phyloP scores from a whole-genome alignment of 2,113 vertebrate species.

The Panurus biarmicus region DNA sequence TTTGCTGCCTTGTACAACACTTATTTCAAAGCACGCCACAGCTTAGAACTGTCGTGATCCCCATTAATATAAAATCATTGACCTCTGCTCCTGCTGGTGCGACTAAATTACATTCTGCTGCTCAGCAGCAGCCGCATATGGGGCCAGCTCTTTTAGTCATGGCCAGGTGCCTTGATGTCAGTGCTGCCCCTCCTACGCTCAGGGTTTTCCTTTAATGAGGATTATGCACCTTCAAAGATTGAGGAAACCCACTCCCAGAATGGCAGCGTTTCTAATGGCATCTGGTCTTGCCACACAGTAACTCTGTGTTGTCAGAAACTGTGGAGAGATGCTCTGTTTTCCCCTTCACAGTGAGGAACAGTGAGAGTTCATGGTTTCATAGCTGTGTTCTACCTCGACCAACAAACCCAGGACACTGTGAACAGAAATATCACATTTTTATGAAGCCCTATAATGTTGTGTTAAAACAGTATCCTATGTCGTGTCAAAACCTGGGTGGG shows the following conservation, averaged over 20 bases:
- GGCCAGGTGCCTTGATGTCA: constrained; percentile 78
- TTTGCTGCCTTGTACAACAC: constrained; percentile 76
- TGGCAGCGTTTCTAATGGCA: constrained; percentile 60
- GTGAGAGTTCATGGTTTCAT: constrained; percentile 17
- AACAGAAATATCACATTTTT: constrained; percentile 39
- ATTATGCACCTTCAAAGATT: constrained; percentile 75
- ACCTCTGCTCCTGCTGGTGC: constrained; percentile 78
- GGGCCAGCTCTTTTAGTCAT: constrained; percentile 72
- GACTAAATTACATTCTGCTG: constrained; percentile 82
- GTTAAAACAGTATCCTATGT: not conserved
- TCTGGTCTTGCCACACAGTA: constrained; percentile 47
- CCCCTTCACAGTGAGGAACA: not conserved
- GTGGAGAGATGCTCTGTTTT: not conserved
- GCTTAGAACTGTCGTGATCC: constrained; percentile 80
- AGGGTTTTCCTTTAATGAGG: constrained; percentile 75
- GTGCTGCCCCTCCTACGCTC: constrained; percentile 64
- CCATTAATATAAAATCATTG: constrained; percentile 86
- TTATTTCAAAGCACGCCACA: constrained; percentile 80
- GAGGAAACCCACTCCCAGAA: constrained; percentile 65
- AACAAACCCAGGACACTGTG: not conserved
- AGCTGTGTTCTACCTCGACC: not conserved
- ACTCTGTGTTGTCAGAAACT: constrained; percentile 1
- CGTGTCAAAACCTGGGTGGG: not conserved
- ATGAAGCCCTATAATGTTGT: not conserved
- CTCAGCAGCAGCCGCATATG: constrained; percentile 76